A percentile compares a stretch with the other conserved stretches of the same genome.
These are phyloP conservation scores for Euleptes europaea DNA, from an alignment of 2,113 vertebrate genomes.

Conservation along the genomic window DNA sequence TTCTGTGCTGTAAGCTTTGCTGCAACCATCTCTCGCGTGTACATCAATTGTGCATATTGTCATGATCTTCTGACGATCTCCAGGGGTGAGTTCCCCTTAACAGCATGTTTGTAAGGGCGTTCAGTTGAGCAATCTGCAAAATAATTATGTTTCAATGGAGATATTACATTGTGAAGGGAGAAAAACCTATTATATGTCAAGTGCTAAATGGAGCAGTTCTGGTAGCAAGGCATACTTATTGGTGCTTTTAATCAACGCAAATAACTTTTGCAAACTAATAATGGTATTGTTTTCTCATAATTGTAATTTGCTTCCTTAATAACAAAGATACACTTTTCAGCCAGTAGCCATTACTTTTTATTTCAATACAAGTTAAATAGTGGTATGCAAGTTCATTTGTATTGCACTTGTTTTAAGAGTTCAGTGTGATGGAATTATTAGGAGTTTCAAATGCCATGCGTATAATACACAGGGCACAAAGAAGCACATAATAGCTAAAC, in stretches of 20 bases:
- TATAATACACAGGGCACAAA: background rate
- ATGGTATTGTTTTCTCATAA: constrained; percentile 69
- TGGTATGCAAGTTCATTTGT: constrained; percentile 9
- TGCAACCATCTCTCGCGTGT: constrained; percentile 82
- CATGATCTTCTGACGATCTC: constrained; percentile 91
- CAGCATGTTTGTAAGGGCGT: constrained; percentile 91
- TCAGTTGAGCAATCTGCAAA: constrained; percentile 92
- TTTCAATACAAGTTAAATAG: constrained; percentile 52
- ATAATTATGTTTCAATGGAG: constrained; percentile 87
- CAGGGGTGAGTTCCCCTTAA: constrained; percentile 85
- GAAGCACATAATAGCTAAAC: background rate
- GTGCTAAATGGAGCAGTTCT: constrained; percentile 79
- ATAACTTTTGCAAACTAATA: constrained; percentile 76
- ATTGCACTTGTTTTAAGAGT: accelerated
- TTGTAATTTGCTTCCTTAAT: constrained; percentile 75
- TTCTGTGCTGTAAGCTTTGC: constrained; percentile 86
- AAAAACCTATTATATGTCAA: constrained; percentile 77
- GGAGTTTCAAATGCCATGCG: background rate
- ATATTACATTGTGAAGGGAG: constrained; percentile 74
- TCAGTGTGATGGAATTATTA: background rate
- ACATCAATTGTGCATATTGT: constrained; percentile 89
- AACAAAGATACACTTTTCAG: constrained; percentile 71
- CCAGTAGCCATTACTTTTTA: constrained; percentile 52
- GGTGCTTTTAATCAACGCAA: constrained; percentile 81
- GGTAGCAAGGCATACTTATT: constrained; percentile 73